A percentile compares a stretch with the other conserved stretches of the same genome.
Evolutionary conservation across 1,140 invertebrate species (phyloP).

Genomic region (Drosophila truncata): DNA sequence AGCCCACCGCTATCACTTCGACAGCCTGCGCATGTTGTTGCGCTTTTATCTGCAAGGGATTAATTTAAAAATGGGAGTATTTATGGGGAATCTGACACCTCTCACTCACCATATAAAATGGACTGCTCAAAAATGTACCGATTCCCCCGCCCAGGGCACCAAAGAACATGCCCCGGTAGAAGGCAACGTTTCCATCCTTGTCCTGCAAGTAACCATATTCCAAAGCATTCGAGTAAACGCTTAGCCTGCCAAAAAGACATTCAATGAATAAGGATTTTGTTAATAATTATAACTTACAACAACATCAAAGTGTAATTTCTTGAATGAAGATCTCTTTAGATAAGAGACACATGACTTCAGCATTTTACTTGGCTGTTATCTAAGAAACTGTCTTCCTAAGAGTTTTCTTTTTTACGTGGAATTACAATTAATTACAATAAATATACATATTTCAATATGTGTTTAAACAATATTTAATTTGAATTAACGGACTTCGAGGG

Average conservation of each 20-base stretch:
- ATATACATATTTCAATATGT: too few relatives aligned
- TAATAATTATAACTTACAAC: background rate
- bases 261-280: background rate
- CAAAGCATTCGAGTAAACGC: constrained; percentile 20
- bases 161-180: constrained; percentile 17
- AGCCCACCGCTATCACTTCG: constrained; percentile 93
- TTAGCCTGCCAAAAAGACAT: background rate
- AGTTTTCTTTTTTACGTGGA: too few relatives aligned
- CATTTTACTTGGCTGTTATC: background rate
- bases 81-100: background rate
- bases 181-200: background rate
- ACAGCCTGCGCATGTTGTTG: constrained; percentile 93
- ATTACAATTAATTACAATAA: too few relatives aligned
- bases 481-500: background rate
- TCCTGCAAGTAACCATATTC: constrained; percentile 16
- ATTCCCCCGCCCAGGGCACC: constrained; percentile 10
- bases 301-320: background rate
- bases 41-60: constrained; percentile 89
- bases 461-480: too few relatives aligned
- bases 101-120: constrained; percentile 30
- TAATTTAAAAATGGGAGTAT: background rate
- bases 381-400: background rate
- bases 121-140: constrained; percentile 5
- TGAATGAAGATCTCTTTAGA: too few relatives aligned
- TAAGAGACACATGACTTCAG: too few relatives aligned